These are phyloP conservation scores for Phania funesta DNA, from an alignment of 2,888 invertebrate genomes.

Conservation along the genomic window DNA sequence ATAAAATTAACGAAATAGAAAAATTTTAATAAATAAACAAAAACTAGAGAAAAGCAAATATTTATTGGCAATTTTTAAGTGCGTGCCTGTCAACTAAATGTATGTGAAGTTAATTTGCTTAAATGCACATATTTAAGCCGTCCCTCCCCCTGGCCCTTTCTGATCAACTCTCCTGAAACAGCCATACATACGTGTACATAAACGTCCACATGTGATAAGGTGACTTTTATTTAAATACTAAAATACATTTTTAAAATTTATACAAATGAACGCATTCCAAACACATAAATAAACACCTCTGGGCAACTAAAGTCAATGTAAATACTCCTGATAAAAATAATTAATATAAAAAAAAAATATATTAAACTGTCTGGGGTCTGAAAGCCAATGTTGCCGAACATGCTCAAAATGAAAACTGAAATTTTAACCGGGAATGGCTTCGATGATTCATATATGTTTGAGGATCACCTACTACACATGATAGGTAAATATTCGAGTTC, in stretches of 20 bases:
- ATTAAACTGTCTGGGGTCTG: background rate
- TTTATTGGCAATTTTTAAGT: slow-evolving; percentile 59
- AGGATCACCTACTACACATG: slow-evolving; percentile 78
- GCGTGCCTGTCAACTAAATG: slow-evolving; percentile 27
- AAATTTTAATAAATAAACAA: slow-evolving; percentile 24
- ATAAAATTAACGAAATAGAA: slow-evolving; percentile 11
- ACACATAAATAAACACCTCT: background rate
- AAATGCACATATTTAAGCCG: background rate
- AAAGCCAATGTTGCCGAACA: slow-evolving; percentile 68
- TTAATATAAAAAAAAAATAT: background rate
- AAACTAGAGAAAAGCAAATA: slow-evolving; percentile 57
- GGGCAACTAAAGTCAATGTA: slow-evolving; percentile 5
- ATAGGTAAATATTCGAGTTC: slow-evolving; percentile 75
- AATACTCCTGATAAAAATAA: background rate
- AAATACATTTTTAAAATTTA: slow-evolving; percentile 4
- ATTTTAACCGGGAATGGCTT: slow-evolving; percentile 75
- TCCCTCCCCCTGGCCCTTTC: background rate
- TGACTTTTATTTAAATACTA: slow-evolving; percentile 37
- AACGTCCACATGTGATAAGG: slow-evolving; percentile 13
- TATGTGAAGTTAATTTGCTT: slow-evolving; percentile 34
- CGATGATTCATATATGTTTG: slow-evolving; percentile 78
- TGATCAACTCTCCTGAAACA: background rate
- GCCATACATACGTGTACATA: too few species aligned
- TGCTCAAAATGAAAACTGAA: slow-evolving; percentile 80
- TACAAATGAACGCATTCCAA: slow-evolving; percentile 22